A percentile compares a stretch with the other conserved stretches of the same genome.
phyloP scores from a whole-genome alignment of 2,113 vertebrate genomes.

The Callionymus lyra region DNA sequence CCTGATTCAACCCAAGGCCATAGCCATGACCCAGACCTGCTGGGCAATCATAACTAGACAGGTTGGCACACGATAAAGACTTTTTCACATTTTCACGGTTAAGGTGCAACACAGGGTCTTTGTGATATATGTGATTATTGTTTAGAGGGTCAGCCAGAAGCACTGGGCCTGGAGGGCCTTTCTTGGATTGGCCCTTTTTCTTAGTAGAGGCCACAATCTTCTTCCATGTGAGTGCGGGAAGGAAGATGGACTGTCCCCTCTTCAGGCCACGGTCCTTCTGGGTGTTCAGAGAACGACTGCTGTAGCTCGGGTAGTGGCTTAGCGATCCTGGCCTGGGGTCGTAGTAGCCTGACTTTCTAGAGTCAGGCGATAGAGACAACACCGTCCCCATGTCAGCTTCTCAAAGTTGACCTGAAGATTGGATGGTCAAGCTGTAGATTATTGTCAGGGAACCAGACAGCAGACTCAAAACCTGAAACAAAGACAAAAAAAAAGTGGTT shows the following conservation, averaged over 20 bases:
- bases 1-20: conserved; percentile 48
- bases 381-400: conserved; percentile 67
- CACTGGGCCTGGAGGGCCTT: conserved; percentile 22
- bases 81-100: conserved; percentile 74
- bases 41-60: conserved; percentile 68
- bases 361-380: conserved; percentile 69
- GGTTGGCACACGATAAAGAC: conserved; percentile 74
- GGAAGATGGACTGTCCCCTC: conserved; percentile 70
- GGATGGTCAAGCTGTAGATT: background rate
- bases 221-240: conserved; percentile 74
- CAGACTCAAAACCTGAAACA: no score
- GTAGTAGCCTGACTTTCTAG: conserved; percentile 66
- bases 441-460: no score
- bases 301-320: conserved; percentile 69
- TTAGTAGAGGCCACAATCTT: conserved; percentile 74
- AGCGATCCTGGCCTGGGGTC: conserved; percentile 64
- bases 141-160: conserved; percentile 43
- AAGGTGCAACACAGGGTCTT: conserved; percentile 62
- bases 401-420: no score
- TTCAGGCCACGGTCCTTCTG: conserved; percentile 67
- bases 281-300: conserved; percentile 62
- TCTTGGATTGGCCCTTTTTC: conserved; percentile 63
- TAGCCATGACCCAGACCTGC: conserved; percentile 48
- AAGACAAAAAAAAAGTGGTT: no score
- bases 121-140: conserved; percentile 68